A percentile compares a stretch with the other conserved stretches of the same genome.
These are phyloP conservation scores for Fregetta grallaria DNA, from an alignment of 2,113 vertebrate genomes.

Conservation along the genomic window DNA sequence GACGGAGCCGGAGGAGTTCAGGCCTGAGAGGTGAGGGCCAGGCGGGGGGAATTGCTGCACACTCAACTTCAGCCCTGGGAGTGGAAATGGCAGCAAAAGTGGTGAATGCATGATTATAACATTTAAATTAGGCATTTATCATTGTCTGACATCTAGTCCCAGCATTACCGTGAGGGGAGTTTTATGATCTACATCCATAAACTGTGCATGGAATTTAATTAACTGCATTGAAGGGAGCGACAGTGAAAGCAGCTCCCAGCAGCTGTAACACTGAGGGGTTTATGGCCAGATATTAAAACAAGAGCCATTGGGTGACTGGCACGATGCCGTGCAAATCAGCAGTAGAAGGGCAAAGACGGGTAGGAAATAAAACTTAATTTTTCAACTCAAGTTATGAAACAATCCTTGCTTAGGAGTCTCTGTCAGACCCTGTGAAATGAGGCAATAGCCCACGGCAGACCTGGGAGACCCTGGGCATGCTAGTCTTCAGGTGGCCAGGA, in stretches of 20 bases:
- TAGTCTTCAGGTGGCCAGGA: background rate
- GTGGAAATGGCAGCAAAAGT: background rate
- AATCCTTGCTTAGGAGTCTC: background rate
- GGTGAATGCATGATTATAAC: background rate
- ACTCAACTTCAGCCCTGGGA: background rate
- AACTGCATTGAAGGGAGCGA: conserved; percentile 53
- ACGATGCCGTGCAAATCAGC: conserved; percentile 37
- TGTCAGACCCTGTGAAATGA: background rate
- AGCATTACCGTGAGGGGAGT: conserved; percentile 33
- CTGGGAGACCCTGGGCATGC: background rate
- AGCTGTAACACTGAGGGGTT: conserved; percentile 67
- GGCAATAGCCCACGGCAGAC: background rate
- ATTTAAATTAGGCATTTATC: conserved; percentile 44
- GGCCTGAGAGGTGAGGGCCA: conserved; percentile 76
- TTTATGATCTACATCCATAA: conserved; percentile 65
- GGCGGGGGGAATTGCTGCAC: background rate
- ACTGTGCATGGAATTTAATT: conserved; percentile 70
- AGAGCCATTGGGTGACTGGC: conserved; percentile 60
- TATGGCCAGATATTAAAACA: conserved; percentile 69
- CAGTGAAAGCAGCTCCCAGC: conserved; percentile 48
- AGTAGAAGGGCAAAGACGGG: conserved; percentile 51
- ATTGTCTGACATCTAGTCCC: conserved; percentile 54
- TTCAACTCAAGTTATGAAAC: conserved; percentile 23
- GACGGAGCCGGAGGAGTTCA: conserved; percentile 77
- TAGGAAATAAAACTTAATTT: conserved; percentile 67